A percentile compares a stretch with the other conserved stretches of the same genome.
phyloP scores from a whole-genome alignment of 2,797 vertebrate genomes.

The Gymnopithys bicolor region DNA sequence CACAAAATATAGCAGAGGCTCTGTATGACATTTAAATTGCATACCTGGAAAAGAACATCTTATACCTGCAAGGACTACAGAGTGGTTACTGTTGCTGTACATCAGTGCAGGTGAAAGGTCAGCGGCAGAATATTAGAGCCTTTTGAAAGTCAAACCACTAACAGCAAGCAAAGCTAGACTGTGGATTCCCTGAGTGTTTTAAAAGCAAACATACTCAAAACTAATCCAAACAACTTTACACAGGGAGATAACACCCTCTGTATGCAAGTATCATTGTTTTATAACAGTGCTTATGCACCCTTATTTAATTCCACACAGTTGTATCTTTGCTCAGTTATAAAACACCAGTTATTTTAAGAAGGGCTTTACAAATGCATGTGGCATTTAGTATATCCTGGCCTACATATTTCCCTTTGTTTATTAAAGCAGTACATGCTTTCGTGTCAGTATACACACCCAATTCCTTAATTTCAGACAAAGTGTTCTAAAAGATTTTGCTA shows the following conservation, averaged over 20 bases:
- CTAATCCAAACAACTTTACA: conserved; percentile 4
- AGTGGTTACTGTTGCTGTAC: neutral
- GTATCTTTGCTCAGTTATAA: neutral
- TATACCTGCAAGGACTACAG: neutral
- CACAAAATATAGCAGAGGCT: neutral
- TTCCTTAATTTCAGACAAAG: neutral
- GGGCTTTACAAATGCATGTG: neutral
- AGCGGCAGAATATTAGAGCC: neutral
- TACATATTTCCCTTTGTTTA: conserved; percentile 9
- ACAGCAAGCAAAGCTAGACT: neutral
- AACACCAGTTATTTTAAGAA: conserved; percentile 21
- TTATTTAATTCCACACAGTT: neutral
- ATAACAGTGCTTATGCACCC: neutral
- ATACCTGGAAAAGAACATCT: neutral
- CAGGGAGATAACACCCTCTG: neutral
- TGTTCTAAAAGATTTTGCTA: neutral
- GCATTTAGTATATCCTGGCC: neutral
- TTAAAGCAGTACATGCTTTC: neutral
- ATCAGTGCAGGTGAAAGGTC: neutral
- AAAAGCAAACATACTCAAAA: conserved; percentile 35
- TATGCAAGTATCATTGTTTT: conserved; percentile 7
- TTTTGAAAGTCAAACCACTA: neutral
- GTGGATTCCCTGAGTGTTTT: neutral
- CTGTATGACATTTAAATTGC: neutral
- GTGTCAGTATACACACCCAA: neutral